A percentile compares a stretch with the other conserved stretches of the same genome.
Conservation (phyloP, 1,140 invertebrate species). For the Papilio aristodemus region DNA sequence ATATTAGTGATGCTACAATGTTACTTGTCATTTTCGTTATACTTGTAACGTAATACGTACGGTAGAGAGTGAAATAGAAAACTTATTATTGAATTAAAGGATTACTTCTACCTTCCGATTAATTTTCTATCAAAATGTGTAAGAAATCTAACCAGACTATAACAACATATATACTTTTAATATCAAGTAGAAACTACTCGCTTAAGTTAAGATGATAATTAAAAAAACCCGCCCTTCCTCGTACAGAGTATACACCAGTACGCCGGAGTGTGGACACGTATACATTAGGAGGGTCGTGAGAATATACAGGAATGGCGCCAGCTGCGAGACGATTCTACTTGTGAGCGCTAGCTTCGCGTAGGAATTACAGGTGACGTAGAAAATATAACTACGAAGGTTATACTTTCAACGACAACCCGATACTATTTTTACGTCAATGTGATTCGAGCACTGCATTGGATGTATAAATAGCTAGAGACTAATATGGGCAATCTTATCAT, state of each 20-base stretch:
- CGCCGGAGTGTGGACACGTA: neutral
- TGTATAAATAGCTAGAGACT: no score
- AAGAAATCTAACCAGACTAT: no score
- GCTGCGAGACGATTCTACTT: constrained; percentile 31
- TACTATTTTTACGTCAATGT: no score
- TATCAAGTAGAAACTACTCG: neutral
- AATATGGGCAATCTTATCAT: no score
- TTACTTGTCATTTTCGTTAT: neutral
- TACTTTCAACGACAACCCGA: neutral
- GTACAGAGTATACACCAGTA: neutral
- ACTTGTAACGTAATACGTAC: neutral
- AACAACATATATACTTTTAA: neutral
- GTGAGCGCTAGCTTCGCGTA: neutral
- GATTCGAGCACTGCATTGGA: no score
- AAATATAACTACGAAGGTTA: neutral
- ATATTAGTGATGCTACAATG: neutral
- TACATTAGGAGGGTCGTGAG: constrained; percentile 26
- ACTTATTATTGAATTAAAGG: no score
- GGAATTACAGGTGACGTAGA: neutral
- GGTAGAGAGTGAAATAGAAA: no score
- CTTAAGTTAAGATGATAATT: neutral
- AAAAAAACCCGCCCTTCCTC: neutral
- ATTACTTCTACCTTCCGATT: no score
- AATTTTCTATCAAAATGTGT: no score
- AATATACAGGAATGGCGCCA: constrained; percentile 27